These are phyloP conservation scores for Scolanthus callimorphus DNA, from an alignment of 92 coral and sea anemone genomes.

Conservation along the genomic window DNA sequence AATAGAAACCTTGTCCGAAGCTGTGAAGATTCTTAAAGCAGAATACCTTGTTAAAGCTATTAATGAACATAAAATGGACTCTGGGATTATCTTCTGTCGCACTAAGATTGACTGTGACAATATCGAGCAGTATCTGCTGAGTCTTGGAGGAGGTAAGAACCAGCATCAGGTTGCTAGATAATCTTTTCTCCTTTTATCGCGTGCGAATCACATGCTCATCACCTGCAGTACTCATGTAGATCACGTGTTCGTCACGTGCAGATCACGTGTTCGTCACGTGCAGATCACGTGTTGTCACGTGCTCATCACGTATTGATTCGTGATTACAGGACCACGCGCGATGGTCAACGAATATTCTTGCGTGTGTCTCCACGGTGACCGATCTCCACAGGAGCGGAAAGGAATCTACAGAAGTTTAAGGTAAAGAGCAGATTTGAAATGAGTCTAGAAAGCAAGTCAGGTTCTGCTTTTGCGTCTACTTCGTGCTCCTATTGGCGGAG, in stretches of 20 bases:
- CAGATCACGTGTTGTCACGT: too few relatives aligned
- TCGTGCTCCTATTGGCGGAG: too few relatives aligned
- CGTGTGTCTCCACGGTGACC: conserved; percentile 93
- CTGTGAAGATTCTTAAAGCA: conserved; percentile 80
- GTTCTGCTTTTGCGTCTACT: too few relatives aligned
- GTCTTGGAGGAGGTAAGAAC: conserved; percentile 85
- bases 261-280: too few relatives aligned
- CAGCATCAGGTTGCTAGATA: too few relatives aligned
- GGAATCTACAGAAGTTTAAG: conserved; percentile 84
- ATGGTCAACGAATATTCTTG: conserved; percentile 95
- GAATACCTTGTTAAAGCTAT: conserved; percentile 80
- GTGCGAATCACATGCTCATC: too few relatives aligned
- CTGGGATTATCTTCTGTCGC: conserved; percentile 90
- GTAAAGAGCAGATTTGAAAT: too few relatives aligned
- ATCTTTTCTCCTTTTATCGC: too few relatives aligned
- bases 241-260: too few relatives aligned
- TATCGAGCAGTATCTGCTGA: conserved; percentile 56
- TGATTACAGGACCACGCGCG: conserved; percentile 62
- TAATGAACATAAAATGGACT: conserved; percentile 88
- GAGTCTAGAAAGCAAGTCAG: too few relatives aligned
- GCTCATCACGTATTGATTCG: background rate
- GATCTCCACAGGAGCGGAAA: conserved; percentile 81
- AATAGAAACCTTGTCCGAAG: conserved; percentile 88
- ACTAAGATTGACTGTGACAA: conserved; percentile 95
- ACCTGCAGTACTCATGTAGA: too few relatives aligned